Conservation (phyloP, 2,113 vertebrate species). For the Uria aalge region DNA sequence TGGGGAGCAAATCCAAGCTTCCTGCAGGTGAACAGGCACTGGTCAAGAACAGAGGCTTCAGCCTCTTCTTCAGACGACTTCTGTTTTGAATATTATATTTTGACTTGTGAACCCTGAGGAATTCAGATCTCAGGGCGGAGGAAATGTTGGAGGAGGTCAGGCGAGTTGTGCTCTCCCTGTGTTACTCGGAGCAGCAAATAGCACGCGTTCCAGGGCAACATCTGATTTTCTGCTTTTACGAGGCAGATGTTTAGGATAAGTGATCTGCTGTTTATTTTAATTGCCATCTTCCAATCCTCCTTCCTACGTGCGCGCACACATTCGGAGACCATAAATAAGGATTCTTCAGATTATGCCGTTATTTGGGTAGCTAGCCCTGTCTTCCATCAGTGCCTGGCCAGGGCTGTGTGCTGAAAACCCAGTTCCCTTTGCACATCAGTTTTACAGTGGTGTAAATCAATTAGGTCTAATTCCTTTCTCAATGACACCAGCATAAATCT, state of each 20-base stretch:
- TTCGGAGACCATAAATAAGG: background rate
- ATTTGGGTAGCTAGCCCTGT: background rate
- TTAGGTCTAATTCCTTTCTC: background rate
- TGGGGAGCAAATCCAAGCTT: background rate
- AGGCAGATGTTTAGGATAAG: slow-evolving; percentile 59
- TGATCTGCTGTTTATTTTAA: slow-evolving; percentile 28
- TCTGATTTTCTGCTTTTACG: slow-evolving; percentile 66
- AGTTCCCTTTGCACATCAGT: background rate
- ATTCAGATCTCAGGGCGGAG: slow-evolving; percentile 4
- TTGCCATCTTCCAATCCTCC: background rate
- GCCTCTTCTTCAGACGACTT: background rate
- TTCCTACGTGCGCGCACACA: background rate
- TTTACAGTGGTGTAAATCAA: background rate
- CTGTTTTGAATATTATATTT: slow-evolving; percentile 3
- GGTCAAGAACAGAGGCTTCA: background rate
- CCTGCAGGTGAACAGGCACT: background rate
- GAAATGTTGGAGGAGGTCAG: slow-evolving; percentile 33
- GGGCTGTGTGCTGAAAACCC: background rate
- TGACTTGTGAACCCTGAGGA: background rate
- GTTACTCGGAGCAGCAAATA: slow-evolving; percentile 19
- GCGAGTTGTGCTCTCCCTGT: background rate
- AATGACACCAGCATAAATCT: background rate
- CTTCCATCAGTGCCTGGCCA: slow-evolving; percentile 14
- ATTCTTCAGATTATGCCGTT: background rate
- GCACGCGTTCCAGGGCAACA: slow-evolving; percentile 36